Evolutionary conservation across 2,888 invertebrate genomes (phyloP).

Genomic region (Aphrophora alni): DNA sequence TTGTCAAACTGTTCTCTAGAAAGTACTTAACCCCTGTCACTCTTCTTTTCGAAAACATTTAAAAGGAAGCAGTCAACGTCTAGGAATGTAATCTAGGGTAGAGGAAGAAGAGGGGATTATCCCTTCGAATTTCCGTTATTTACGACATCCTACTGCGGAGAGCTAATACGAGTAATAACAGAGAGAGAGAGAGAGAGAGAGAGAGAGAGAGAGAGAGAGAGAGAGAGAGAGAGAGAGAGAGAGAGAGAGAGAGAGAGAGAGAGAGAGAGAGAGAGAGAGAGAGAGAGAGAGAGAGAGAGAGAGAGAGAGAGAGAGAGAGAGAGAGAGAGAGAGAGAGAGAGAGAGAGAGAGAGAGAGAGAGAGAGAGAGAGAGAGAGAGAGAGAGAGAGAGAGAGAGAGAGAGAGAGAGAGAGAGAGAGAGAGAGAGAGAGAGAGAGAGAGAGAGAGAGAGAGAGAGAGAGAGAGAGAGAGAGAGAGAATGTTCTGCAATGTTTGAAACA

Average conservation of each 20-base stretch:
- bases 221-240: constrained; percentile 20
- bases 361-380: constrained; percentile 17
- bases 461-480: constrained; percentile 19
- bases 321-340: constrained; percentile 17
- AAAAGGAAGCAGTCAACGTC: too few relatives aligned
- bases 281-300: constrained; percentile 19
- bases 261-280: constrained; percentile 20
- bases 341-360: constrained; percentile 19
- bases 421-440: constrained; percentile 17
- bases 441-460: constrained; percentile 20
- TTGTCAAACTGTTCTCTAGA: too few relatives aligned
- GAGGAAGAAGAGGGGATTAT: too few relatives aligned
- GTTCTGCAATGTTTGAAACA: too few relatives aligned
- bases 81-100: too few relatives aligned
- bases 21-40: too few relatives aligned
- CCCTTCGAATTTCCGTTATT: too few relatives aligned
- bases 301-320: constrained; percentile 17
- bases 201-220: constrained; percentile 20
- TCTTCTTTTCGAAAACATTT: too few relatives aligned
- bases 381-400: constrained; percentile 20
- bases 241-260: constrained; percentile 17
- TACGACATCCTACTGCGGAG: too few relatives aligned
- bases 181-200: constrained; percentile 17
- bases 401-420: constrained; percentile 20
- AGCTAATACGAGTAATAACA: too few relatives aligned